A percentile compares a stretch with the other conserved stretches of the same genome.
phyloP scores from a whole-genome alignment of 2,797 vertebrate genomes.

The Chelonia mydas region DNA sequence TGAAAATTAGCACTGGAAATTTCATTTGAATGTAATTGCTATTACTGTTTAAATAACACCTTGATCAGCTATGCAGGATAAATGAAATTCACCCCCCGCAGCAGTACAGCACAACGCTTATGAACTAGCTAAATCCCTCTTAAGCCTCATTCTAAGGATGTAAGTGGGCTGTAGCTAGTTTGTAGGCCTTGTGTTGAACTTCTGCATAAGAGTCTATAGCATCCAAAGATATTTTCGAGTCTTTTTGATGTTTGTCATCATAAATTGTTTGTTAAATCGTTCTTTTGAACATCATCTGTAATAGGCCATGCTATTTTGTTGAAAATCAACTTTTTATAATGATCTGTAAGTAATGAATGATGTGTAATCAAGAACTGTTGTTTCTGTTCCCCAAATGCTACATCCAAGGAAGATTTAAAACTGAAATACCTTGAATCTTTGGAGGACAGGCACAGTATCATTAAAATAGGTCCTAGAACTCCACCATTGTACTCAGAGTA shows the following conservation, averaged over 20 bases:
- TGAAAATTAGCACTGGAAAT: neutral
- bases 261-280: neutral
- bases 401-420: neutral
- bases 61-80: neutral
- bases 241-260: neutral
- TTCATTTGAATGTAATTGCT: neutral
- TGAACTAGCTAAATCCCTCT: neutral
- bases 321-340: neutral
- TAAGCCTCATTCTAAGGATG: neutral
- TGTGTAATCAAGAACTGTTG: neutral
- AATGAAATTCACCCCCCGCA: neutral
- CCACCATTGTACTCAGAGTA: neutral
- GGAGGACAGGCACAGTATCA: neutral
- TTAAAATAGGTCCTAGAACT: neutral
- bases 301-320: neutral
- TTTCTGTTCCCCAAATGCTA: neutral
- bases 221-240: neutral
- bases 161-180: neutral
- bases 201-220: neutral
- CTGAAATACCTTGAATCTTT: neutral
- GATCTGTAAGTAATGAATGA: neutral
- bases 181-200: neutral
- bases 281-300: neutral
- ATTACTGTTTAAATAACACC: neutral
- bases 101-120: neutral